Conservation (phyloP, 2,113 vertebrate genomes). For the Scortum barcoo region DNA sequence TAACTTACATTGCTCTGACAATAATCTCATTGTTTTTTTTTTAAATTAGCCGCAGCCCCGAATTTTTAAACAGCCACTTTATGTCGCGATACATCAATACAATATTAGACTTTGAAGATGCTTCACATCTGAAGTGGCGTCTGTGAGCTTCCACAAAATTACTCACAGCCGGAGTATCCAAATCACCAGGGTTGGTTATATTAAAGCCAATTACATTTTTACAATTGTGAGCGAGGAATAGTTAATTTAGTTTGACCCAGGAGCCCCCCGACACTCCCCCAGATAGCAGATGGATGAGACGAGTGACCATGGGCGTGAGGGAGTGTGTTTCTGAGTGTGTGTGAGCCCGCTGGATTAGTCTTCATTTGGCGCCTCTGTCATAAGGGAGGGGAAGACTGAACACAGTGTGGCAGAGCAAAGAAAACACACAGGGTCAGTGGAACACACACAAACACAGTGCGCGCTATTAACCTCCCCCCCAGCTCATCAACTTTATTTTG, state of each 20-base stretch:
- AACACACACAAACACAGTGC: slow-evolving; percentile 78
- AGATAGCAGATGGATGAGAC: slow-evolving; percentile 75
- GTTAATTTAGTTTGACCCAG: slow-evolving; percentile 79
- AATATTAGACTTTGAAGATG: slow-evolving; percentile 22
- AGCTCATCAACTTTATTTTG: slow-evolving; percentile 99
- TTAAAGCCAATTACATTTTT: slow-evolving; percentile 82
- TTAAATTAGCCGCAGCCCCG: slow-evolving; percentile 16
- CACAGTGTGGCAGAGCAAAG: slow-evolving; percentile 87
- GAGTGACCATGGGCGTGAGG: slow-evolving; percentile 75
- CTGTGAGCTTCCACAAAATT: slow-evolving; percentile 51
- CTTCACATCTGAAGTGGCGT: slow-evolving; percentile 55
- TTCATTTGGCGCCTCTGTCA: slow-evolving; percentile 90
- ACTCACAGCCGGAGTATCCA: slow-evolving; percentile 53
- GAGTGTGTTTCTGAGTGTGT: slow-evolving; percentile 68
- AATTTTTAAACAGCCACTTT: slow-evolving; percentile 16
- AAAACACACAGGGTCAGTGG: slow-evolving; percentile 76
- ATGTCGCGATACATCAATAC: slow-evolving; percentile 30
- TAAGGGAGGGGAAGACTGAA: slow-evolving; percentile 85
- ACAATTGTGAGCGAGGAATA: slow-evolving; percentile 76
- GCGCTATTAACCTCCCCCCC: slow-evolving; percentile 94
- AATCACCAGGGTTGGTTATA: slow-evolving; percentile 71
- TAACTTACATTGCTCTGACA: not conserved
- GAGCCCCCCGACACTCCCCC: slow-evolving; percentile 66
- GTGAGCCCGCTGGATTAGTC: slow-evolving; percentile 86
- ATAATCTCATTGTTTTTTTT: slow-evolving; percentile 1